Base-by-base conservation (phyloP, 2,797 vertebrate species). In the Periophthalmus magnuspinnatus region DNA sequence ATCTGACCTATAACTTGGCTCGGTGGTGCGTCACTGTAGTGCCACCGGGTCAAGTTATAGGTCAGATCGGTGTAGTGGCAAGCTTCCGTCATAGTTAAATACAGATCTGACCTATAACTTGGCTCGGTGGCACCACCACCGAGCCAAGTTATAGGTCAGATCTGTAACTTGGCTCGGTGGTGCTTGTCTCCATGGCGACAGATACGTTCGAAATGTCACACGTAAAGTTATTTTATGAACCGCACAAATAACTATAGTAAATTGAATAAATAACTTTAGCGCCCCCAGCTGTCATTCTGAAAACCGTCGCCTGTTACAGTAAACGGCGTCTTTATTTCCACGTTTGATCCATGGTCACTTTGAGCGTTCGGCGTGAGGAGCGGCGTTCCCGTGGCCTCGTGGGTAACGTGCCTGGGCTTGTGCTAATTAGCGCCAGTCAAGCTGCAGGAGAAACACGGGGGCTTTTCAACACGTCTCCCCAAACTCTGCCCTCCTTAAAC, bases 381-480 rank as follows among this genome's bases (percentile, higher is more conserved):
- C 74, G 74, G 74, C 79, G 84, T 84, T 89, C 90, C 76, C 71
- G 63, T 79, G 72, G 87, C 76, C 89, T 87, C 71, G 33, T 87
- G 88, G 86, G 85, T 89, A 90, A 90, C 87, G 62, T 88, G 64
- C 84, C 78, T 80, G 84, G 78, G 83, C 86, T n/a, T 84, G 85
- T 85, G 82, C 90, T 93, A 93, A 94, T 93, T 93, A 93, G 90
- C 67, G 58, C 63, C 83, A 87, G 78, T 79, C 88, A 84, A 87
- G 88, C 86, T 83, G 91, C 65, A 86, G 84, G 88, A 77, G 82
- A 89, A 88, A 84, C 82, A 76, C 52, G 16, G 58, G 52, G 75
- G 71, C 71, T 90, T 90, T 90, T 90, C 87, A 88, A 84, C 77
- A 82, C 66, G 58, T 81, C 70, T 82, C 75, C 75, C 68, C 48